These are phyloP conservation scores for Eretmochelys imbricata DNA, from an alignment of 2,113 vertebrate species.

Conservation along the genomic window DNA sequence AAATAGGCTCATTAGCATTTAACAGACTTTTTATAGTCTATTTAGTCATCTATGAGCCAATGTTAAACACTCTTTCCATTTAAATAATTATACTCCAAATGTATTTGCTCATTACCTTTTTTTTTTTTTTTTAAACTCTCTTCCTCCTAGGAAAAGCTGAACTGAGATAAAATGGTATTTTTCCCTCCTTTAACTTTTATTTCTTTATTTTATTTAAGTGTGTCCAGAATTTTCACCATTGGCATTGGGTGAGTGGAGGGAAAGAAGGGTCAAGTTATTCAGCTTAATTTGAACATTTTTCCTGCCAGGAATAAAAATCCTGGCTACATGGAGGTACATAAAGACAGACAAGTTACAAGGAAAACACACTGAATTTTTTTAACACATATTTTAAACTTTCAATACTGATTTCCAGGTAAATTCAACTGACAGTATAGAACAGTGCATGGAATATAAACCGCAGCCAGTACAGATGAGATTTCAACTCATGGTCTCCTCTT, in stretches of 20 bases:
- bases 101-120: not conserved
- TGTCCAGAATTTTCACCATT: too few species aligned
- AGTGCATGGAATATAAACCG: not conserved
- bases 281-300: not conserved
- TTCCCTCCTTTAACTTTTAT: too few species aligned
- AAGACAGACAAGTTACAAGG: not conserved
- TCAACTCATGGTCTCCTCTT: not conserved
- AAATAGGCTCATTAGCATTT: not conserved
- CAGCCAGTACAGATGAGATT: not conserved
- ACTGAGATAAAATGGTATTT: not conserved
- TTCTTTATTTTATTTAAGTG: too few species aligned
- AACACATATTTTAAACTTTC: not conserved
- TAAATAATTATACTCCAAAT: not conserved
- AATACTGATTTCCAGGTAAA: too few species aligned
- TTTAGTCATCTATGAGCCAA: not conserved
- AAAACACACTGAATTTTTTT: not conserved
- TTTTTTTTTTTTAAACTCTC: not conserved
- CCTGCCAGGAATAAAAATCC: not conserved
- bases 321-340: not conserved
- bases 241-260: not conserved
- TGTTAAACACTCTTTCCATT: not conserved
- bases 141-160: not conserved
- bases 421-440: not conserved
- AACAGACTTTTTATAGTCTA: not conserved
- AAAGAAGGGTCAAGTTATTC: not conserved